Percentiles rank a stretch among this genome's conserved stretches.
Conservation (phyloP, 2,888 invertebrate species). For the Cerceris ruficornis region DNA sequence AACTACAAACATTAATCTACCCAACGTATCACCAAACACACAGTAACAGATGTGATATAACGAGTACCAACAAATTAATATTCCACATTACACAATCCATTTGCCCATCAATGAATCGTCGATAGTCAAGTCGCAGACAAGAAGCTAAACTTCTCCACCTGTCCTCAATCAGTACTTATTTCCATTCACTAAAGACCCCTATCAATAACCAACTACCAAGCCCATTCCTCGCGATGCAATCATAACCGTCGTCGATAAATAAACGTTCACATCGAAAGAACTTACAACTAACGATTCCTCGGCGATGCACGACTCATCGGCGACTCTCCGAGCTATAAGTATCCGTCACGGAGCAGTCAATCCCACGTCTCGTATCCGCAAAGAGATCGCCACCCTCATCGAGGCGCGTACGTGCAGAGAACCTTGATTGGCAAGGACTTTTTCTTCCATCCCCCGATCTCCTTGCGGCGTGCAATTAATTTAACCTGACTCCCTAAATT, state of each 20-base stretch:
- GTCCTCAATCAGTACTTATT: constrained; percentile 8
- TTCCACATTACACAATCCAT: background rate
- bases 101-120: too few relatives aligned
- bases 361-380: constrained; percentile 34
- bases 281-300: constrained; percentile 49
- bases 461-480: constrained; percentile 54
- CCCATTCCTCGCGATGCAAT: constrained; percentile 43
- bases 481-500: constrained; percentile 45
- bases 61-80: background rate
- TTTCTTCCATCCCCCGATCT: background rate
- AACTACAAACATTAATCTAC: too few relatives aligned
- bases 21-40: too few relatives aligned
- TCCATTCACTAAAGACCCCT: constrained; percentile 17
- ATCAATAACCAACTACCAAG: constrained; percentile 49
- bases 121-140: background rate
- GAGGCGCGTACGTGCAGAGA: background rate
- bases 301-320: constrained; percentile 49
- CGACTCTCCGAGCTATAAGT: constrained; percentile 54
- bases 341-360: constrained; percentile 50
- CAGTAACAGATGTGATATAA: too few relatives aligned
- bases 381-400: constrained; percentile 36
- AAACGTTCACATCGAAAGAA: constrained; percentile 53
- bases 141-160: background rate
- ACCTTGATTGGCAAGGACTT: constrained; percentile 42
- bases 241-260: constrained; percentile 48